A percentile compares a stretch with the other conserved stretches of the same genome.
These are phyloP conservation scores for Datnioides undecimradiatus DNA, from an alignment of 2,113 vertebrate genomes.

Conservation along the genomic window DNA sequence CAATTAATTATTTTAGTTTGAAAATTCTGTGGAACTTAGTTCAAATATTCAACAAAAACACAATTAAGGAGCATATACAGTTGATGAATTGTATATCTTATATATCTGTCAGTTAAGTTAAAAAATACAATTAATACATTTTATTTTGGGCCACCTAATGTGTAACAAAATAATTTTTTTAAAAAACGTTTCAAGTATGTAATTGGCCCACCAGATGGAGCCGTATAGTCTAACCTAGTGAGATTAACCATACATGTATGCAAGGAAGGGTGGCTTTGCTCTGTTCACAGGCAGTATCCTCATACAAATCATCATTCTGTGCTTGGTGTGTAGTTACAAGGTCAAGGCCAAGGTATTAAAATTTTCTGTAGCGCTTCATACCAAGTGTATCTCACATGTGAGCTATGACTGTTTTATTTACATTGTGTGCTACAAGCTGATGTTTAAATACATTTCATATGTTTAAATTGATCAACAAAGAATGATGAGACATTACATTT, in stretches of 20 bases:
- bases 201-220: conserved; percentile 50
- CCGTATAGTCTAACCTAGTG: conserved; percentile 1
- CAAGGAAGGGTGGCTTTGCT: background rate
- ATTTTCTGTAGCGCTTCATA: background rate
- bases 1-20: background rate
- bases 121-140: background rate
- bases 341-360: no score
- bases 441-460: no score
- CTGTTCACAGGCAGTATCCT: background rate
- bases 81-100: background rate
- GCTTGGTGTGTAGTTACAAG: background rate
- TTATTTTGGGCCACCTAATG: background rate
- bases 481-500: background rate
- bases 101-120: background rate
- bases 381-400: background rate
- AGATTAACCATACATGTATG: background rate
- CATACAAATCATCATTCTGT: background rate
- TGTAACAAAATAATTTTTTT: background rate
- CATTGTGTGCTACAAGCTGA: background rate
- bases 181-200: background rate
- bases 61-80: no score
- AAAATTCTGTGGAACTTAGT: background rate
- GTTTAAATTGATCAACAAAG: background rate
- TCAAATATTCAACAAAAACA: background rate
- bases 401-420: background rate